phyloP scores from a whole-genome alignment of 2,113 vertebrate genomes.

The Corythornis vintsioides region DNA sequence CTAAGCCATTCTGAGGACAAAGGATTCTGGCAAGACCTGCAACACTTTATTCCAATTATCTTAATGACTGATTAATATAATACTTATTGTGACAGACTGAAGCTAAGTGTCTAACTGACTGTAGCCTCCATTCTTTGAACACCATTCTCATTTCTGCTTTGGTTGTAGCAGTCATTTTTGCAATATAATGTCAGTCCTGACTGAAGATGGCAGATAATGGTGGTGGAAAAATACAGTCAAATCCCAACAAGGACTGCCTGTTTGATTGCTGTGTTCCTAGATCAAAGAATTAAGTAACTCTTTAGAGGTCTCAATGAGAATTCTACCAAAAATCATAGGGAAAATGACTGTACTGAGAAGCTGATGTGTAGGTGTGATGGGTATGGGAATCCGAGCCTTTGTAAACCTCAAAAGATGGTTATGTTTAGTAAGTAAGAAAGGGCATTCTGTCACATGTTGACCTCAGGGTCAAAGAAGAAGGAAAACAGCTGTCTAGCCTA shows the following conservation, averaged over 20 bases:
- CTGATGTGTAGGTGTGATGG: background rate
- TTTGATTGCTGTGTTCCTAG: background rate
- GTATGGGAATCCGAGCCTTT: background rate
- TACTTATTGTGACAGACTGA: background rate
- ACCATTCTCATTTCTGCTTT: background rate
- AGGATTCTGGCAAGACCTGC: background rate
- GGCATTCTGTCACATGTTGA: background rate
- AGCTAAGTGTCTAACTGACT: background rate
- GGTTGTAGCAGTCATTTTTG: background rate
- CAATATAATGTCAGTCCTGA: background rate
- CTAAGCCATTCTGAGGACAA: background rate
- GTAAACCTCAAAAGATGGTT: background rate
- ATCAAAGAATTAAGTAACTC: background rate
- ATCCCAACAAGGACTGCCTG: background rate
- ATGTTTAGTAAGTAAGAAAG: background rate
- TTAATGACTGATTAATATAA: background rate
- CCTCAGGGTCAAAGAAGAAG: background rate
- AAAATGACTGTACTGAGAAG: background rate
- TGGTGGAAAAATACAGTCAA: background rate
- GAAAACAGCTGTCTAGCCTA: background rate
- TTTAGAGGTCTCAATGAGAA: background rate
- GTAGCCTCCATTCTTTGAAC: background rate
- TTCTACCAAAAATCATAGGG: background rate
- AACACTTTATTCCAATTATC: background rate
- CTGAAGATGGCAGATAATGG: background rate